Base-by-base conservation (phyloP, 2,113 vertebrate species). In the Spheniscus mendiculus region DNA sequence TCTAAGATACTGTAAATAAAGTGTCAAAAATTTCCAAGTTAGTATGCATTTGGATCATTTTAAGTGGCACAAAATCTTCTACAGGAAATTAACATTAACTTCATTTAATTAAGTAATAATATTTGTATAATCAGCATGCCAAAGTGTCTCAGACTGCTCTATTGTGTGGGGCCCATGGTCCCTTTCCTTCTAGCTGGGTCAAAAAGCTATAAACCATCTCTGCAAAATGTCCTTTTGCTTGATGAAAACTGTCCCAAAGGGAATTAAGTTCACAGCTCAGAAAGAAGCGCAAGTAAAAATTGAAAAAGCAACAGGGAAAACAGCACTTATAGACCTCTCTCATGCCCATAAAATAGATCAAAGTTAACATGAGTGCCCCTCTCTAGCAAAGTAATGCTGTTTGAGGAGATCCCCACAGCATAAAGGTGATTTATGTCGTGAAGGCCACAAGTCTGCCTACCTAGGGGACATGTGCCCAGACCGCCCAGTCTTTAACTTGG, bases 51-150 rank as follows among this genome's bases (percentile, higher is more conserved):
- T 93, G 22, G 67, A 87, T 59, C 0, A 82, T 67, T 91, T 90
- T 38, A 94, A 87, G 55, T 63, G 15, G 13, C 34, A 67, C 32
- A 87, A 91, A 89, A 52, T 56, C 44, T 77, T 90, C 59, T 55
- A 71, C 17, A 61, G 38, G 38, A 84, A 66, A 89, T 30, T 11
- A 91, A 47, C 23, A 86, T 88, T 49, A 86, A 59, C 6, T 85
- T 82, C 5, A 58, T 40, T 82, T 87, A 84, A 93, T 93, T 95
- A 95, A 87, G 63, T 61, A 30, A 92, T 81, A 87, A 92, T 91
- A 92, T 89, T 91, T 93, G 29, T 84, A 74, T 25, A 85, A 62
- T 82, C n/a, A 56, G 23, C 32, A 76, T 65, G 65, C 71, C n/a
- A 55, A 88, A 80, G 22, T 55, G 71, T 63, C 77, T 91, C 65